These are phyloP conservation scores for Campopleginae sp. DNA, from an alignment of 2,888 invertebrate species.

Conservation along the genomic window DNA sequence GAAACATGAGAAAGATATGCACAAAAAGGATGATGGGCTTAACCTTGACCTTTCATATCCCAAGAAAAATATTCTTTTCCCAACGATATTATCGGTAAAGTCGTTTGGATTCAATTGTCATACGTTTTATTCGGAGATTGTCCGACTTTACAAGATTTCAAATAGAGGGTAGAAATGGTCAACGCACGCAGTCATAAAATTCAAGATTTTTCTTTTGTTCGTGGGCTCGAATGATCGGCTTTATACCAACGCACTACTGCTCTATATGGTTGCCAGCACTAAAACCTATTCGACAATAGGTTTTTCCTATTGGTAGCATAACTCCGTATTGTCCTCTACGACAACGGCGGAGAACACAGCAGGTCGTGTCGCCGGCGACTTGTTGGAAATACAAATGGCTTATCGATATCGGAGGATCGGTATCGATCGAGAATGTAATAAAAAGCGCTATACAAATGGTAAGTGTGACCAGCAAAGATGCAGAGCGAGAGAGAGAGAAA, in stretches of 20 bases:
- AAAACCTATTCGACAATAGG: slow-evolving; percentile 66
- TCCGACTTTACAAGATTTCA: slow-evolving; percentile 30
- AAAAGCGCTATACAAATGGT: slow-evolving; percentile 23
- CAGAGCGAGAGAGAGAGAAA: slow-evolving; percentile 39
- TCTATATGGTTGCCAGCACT: slow-evolving; percentile 38
- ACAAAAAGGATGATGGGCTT: slow-evolving; percentile 23
- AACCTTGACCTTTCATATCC: slow-evolving; percentile 18
- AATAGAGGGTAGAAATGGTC: slow-evolving; percentile 59
- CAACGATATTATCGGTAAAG: background rate
- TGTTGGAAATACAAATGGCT: slow-evolving; percentile 75
- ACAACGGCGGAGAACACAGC: slow-evolving; percentile 31
- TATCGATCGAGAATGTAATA: slow-evolving; percentile 54
- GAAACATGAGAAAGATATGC: slow-evolving; percentile 45
- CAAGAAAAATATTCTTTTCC: slow-evolving; percentile 6
- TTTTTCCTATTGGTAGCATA: slow-evolving; percentile 67
- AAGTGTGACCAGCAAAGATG: slow-evolving; percentile 30
- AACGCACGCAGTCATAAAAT: slow-evolving; percentile 53
- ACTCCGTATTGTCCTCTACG: slow-evolving; percentile 70
- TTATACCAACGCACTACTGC: background rate
- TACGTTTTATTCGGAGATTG: slow-evolving; percentile 24
- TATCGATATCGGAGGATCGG: slow-evolving; percentile 73
- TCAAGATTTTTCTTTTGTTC: slow-evolving; percentile 61
- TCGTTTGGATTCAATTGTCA: slow-evolving; percentile 6
- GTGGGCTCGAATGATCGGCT: slow-evolving; percentile 43
- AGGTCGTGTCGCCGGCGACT: slow-evolving; percentile 55